Conservation (phyloP, 2,113 vertebrate species). For the Nesoenas mayeri region DNA sequence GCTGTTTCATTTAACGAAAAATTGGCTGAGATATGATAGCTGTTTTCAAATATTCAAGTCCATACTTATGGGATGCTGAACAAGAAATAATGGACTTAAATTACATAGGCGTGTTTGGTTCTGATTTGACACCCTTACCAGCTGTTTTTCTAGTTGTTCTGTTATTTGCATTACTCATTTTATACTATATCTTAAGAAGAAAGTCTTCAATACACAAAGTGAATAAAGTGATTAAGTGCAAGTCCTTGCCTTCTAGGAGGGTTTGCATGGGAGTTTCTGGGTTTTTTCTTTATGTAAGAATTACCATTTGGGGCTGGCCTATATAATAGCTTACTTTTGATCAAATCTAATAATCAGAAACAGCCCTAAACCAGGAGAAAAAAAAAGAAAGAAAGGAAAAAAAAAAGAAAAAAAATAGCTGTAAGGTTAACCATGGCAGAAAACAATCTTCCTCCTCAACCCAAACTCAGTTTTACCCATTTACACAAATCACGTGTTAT, state of each 20-base stretch:
- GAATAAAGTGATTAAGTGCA: neutral
- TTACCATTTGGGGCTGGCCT: neutral
- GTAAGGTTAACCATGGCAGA: neutral
- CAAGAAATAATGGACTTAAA: neutral
- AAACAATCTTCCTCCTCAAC: neutral
- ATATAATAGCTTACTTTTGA: neutral
- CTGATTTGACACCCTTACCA: neutral
- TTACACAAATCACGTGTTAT: neutral
- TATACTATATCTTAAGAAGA: neutral
- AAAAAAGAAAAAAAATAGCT: no score
- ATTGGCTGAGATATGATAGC: neutral
- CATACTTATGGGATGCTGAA: neutral
- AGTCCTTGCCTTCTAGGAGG: neutral
- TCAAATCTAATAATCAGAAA: neutral
- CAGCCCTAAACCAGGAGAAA: neutral
- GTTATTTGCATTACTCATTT: neutral
- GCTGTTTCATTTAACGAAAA: neutral
- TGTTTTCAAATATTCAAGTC: neutral
- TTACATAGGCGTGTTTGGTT: neutral
- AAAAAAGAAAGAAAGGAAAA: no score
- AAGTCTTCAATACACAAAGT: neutral
- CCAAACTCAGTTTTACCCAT: neutral
- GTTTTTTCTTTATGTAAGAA: neutral
- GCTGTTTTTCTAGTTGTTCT: neutral
- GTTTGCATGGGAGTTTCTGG: neutral